Base-by-base conservation (phyloP, 2,797 vertebrate species). In the Dicrostonyx torquatus region DNA sequence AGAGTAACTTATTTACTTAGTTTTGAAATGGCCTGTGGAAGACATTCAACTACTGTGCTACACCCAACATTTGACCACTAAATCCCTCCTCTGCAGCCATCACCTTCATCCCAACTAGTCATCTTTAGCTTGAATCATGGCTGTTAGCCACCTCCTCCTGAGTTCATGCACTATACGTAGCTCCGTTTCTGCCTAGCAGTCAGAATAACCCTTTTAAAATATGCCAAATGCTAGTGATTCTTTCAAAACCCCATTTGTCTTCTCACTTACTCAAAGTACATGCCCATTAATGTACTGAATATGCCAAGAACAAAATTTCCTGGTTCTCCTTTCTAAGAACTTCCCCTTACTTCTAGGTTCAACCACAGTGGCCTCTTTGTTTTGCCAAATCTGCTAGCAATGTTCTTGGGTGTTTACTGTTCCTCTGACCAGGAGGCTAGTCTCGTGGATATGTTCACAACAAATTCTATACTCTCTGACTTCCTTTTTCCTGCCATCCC, bases 201-300 rank as follows among this genome's bases (percentile, higher is more conserved):
- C 7, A 55, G 4, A 73, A 17, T 2, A 53, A 43, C 22, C 24
- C 64, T 87, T 84, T 43, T 73, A 76, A 64, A 94, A 64, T 24
- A 48, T 20, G 48, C 11, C 15, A 48, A 2, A n/a, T 37, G 1
- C 48, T 8, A 34, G 55, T 15, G 20, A n/a, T 0, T 31, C 17
- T 73, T 83, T 55, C 70, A 50, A 60, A 66, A 34, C 34, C 17
- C 20, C 15, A 48, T 31, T 4, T 6, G 40, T 34, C 53, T 60
- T 15, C 13, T 6, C 0, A 24, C 0, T 26, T 55, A 48, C 43
- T 48, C 14, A 53, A 29, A 73, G 26, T 45, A 4, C 72, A 90
- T 40, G 20, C 2, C 9, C 31, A 0, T 22, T 15, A 15, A 2
- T 22, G 1, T 15, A 22, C 15, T 4, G 31, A 37, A 29, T 0